Evolutionary conservation across 2,797 vertebrate genomes (phyloP).

Genomic region (Phataginus tricuspis): DNA sequence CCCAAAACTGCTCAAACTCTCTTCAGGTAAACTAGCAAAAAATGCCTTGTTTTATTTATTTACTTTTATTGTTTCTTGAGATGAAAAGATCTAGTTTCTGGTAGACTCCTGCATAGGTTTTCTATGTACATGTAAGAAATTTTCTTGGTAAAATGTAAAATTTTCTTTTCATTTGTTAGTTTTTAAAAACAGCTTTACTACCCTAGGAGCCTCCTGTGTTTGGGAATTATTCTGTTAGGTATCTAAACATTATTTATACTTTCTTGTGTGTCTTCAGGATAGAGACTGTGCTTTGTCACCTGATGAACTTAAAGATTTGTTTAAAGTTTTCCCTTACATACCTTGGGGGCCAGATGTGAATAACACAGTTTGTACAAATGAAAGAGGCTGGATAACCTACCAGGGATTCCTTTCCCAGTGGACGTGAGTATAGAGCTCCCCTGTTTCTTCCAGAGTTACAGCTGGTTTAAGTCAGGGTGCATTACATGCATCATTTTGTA

Average conservation of each 20-base stretch:
- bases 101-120: not conserved
- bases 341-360: constrained; percentile 99
- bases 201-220: not conserved
- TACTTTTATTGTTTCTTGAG: constrained; percentile 43
- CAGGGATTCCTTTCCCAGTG: constrained; percentile 99
- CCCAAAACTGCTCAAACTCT: not conserved
- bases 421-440: constrained; percentile 91
- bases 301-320: constrained; percentile 97
- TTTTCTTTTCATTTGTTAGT: not conserved
- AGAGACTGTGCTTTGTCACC: constrained; percentile 97
- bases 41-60: not conserved
- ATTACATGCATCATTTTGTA: not conserved
- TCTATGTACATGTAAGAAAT: not conserved
- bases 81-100: constrained; percentile 16
- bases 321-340: constrained; percentile 98
- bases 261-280: constrained; percentile 87
- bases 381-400: constrained; percentile 98
- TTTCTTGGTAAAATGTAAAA: constrained; percentile 58
- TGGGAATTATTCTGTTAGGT: not conserved
- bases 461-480: not conserved
- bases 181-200: constrained; percentile 37
- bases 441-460: constrained; percentile 7
- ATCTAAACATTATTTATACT: not conserved
- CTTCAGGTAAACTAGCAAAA: constrained; percentile 5
- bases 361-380: constrained; percentile 96